These are phyloP conservation scores for Cyprinus carpio DNA, from an alignment of 2,113 vertebrate genomes.

Conservation along the genomic window DNA sequence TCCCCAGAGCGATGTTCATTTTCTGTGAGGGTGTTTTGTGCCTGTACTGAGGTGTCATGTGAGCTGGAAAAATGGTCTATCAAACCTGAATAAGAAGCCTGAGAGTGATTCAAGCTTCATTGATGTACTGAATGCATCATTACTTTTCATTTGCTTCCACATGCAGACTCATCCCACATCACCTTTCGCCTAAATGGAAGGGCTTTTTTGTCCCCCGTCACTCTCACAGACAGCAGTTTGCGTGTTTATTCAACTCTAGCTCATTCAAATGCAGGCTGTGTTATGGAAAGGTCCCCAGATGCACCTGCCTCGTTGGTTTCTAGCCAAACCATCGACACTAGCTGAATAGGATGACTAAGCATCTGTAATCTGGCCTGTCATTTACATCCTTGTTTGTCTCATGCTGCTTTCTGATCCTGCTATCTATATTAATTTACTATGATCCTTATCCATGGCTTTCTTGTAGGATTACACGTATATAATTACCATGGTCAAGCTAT, in stretches of 20 bases:
- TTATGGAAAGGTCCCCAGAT: slow-evolving; percentile 61
- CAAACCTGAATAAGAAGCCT: slow-evolving; percentile 36
- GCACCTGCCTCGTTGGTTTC: slow-evolving; percentile 52
- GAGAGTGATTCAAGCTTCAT: slow-evolving; percentile 25
- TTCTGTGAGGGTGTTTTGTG: slow-evolving; percentile 7
- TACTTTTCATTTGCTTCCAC: slow-evolving; percentile 46
- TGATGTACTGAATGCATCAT: slow-evolving; percentile 47
- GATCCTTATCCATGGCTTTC: not conserved
- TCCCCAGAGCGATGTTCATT: not conserved
- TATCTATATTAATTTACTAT: not conserved
- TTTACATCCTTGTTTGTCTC: not conserved
- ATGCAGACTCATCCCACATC: slow-evolving; percentile 43
- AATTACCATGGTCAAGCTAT: slow-evolving; percentile 6
- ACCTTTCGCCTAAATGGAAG: slow-evolving; percentile 43
- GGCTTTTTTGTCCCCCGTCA: slow-evolving; percentile 9
- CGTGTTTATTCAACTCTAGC: slow-evolving; percentile 55
- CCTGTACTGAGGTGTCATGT: not conserved
- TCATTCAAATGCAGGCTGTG: slow-evolving; percentile 58
- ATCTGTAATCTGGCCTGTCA: slow-evolving; percentile 17
- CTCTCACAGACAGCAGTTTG: slow-evolving; percentile 41
- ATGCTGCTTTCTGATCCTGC: not conserved
- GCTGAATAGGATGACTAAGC: slow-evolving; percentile 44
- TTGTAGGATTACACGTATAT: not conserved
- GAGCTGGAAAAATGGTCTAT: slow-evolving; percentile 28
- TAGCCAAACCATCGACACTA: slow-evolving; percentile 29